phyloP scores from a whole-genome alignment of 2,797 vertebrate genomes.

The Rhyacichthys aspro region DNA sequence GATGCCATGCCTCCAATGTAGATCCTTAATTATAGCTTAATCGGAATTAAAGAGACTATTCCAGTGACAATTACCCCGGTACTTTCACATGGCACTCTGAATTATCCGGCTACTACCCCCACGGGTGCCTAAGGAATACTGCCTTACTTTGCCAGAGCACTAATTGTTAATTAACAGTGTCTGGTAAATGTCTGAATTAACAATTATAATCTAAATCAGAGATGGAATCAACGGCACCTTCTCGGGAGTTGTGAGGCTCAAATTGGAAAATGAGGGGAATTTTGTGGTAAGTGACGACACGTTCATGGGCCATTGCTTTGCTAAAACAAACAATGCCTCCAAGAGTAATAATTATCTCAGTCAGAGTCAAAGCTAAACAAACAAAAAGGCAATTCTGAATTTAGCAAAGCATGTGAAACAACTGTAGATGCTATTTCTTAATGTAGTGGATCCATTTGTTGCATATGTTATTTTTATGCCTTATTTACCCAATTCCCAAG shows the following conservation, averaged over 20 bases:
- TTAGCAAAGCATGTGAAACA: neutral
- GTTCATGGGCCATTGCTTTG: conserved; percentile 38
- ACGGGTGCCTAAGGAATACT: conserved; percentile 48
- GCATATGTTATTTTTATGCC: neutral
- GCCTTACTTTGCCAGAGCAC: conserved; percentile 44
- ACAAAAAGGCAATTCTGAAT: neutral
- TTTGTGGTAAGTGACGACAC: conserved; percentile 11
- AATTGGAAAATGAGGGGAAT: conserved; percentile 39
- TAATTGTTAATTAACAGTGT: conserved; percentile 52
- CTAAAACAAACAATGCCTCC: conserved; percentile 32
- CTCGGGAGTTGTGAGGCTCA: conserved; percentile 37
- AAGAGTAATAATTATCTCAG: conserved; percentile 26
- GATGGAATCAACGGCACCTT: conserved; percentile 46
- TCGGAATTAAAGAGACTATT: conserved; percentile 55
- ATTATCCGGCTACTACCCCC: conserved; percentile 47
- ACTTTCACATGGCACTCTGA: conserved; percentile 34
- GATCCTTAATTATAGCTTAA: conserved; percentile 56
- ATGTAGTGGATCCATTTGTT: neutral
- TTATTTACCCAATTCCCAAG: neutral
- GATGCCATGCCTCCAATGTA: conserved; percentile 35
- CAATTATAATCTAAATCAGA: conserved; percentile 48
- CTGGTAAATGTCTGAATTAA: conserved; percentile 46
- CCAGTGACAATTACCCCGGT: conserved; percentile 44
- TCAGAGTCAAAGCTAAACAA: no score
- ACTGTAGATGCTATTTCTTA: neutral